Percentiles rank a stretch among this genome's conserved stretches.
phyloP scores from a whole-genome alignment of 2,888 invertebrate species.

The Agonum fuliginosum region DNA sequence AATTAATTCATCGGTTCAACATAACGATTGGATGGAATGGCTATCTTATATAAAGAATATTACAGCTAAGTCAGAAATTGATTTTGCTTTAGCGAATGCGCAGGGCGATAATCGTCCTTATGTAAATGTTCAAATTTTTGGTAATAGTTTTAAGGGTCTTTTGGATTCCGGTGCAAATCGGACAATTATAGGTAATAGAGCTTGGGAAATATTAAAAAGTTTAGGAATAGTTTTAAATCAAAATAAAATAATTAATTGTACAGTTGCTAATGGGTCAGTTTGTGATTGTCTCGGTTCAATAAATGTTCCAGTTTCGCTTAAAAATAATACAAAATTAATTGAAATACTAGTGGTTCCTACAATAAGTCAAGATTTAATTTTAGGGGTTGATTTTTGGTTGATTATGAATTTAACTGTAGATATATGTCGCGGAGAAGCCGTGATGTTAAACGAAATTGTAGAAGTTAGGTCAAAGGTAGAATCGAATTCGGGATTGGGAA shows the following conservation, averaged over 20 bases:
- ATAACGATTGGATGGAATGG: not conserved
- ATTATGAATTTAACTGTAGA: conserved; percentile 51
- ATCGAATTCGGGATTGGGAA: not conserved
- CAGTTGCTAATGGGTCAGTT: conserved; percentile 59
- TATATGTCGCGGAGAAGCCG: conserved; percentile 20
- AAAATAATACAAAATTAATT: conserved; percentile 46
- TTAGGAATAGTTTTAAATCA: not conserved
- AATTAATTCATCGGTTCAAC: not conserved
- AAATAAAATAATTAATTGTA: conserved; percentile 23
- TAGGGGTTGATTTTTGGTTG: conserved; percentile 60
- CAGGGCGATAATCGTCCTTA: not conserved
- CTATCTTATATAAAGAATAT: not conserved
- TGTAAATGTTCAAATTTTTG: not conserved
- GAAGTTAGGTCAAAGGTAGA: too few species aligned
- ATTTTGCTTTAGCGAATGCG: not conserved
- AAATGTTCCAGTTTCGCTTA: conserved; percentile 45
- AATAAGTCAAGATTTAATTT: conserved; percentile 58
- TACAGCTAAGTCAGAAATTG: not conserved
- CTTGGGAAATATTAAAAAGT: not conserved
- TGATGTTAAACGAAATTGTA: not conserved
- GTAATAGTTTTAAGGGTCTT: not conserved
- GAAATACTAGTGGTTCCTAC: conserved; percentile 59
- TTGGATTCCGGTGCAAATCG: not conserved
- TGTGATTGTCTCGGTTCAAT: conserved; percentile 52
- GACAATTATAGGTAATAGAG: not conserved